Percentiles rank a stretch among this genome's conserved stretches.
phyloP scores from a whole-genome alignment of 1,140 invertebrate genomes.

The Drosophila nigrodunni region DNA sequence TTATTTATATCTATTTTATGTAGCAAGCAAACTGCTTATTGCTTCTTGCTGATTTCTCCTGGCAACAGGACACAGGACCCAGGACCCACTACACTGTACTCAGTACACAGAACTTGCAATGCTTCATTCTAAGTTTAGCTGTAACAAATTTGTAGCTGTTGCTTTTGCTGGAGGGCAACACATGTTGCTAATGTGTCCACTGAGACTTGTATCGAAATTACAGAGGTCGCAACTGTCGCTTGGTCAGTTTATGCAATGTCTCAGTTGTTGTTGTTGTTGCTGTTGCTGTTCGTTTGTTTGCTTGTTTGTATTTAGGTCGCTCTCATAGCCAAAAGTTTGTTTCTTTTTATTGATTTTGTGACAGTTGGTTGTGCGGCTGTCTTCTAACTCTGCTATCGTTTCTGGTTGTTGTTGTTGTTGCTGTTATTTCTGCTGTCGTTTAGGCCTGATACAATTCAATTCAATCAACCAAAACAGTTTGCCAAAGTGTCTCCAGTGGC shows the following conservation, averaged over 20 bases:
- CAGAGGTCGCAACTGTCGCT: conserved; percentile 65
- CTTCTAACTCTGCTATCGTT: background rate
- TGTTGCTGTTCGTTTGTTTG: conserved; percentile 12
- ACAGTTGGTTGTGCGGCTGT: conserved; percentile 68
- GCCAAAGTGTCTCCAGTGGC: conserved; percentile 76
- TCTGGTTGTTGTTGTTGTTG: background rate
- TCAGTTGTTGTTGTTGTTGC: conserved; percentile 23
- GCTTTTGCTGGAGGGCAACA: conserved; percentile 68
- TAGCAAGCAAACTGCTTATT: conserved; percentile 18
- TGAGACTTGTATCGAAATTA: conserved; percentile 78
- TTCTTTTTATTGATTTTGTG: conserved; percentile 72
- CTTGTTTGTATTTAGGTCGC: conserved; percentile 22
- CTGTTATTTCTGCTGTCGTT: conserved; percentile 45
- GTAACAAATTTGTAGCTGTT: conserved; percentile 44
- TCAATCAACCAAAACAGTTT: conserved; percentile 78
- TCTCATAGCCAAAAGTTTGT: conserved; percentile 37
- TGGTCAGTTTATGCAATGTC: conserved; percentile 44
- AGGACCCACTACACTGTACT: background rate
- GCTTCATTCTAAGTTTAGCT: conserved; percentile 33
- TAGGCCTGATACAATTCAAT: conserved; percentile 74
- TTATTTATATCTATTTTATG: conserved; percentile 57
- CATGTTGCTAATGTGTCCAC: conserved; percentile 79
- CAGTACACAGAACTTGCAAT: conserved; percentile 13
- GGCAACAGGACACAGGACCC: background rate
- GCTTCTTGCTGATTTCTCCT: conserved; percentile 3